A percentile compares a stretch with the other conserved stretches of the same genome.
phyloP scores from a whole-genome alignment of 2,797 vertebrate species.

The Euthynnus affinis region DNA sequence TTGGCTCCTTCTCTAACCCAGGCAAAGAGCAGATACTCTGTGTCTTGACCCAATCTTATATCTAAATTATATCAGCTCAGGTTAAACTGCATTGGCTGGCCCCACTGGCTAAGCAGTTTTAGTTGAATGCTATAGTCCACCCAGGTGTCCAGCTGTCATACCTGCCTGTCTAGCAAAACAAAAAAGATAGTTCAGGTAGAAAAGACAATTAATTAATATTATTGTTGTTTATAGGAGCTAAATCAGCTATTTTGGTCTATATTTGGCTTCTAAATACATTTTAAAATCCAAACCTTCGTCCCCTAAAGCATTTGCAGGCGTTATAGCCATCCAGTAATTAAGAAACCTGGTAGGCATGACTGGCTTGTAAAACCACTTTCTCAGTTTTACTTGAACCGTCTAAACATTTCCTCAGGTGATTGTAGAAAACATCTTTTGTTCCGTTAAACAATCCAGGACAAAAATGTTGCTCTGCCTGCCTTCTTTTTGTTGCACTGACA shows the following conservation, averaged over 20 bases:
- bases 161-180: too few species aligned
- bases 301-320: background rate
- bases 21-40: too few species aligned
- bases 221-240: background rate
- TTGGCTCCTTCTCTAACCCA: too few species aligned
- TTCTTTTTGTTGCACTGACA: background rate
- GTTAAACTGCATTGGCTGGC: too few species aligned
- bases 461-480: slow-evolving; percentile 40
- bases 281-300: background rate
- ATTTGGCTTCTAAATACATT: background rate
- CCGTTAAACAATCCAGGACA: background rate
- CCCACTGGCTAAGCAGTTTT: too few species aligned
- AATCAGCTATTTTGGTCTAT: background rate
- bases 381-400: background rate
- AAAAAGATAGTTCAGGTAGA: background rate
- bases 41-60: too few species aligned
- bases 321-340: background rate
- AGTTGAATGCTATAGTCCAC: too few species aligned
- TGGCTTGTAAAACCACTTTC: slow-evolving; percentile 22
- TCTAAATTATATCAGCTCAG: too few species aligned
- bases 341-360: background rate
- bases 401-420: background rate
- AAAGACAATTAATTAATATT: background rate
- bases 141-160: too few species aligned
- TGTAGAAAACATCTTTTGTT: slow-evolving; percentile 31